Evolutionary conservation across 2,888 invertebrate species (phyloP), one percentile per base, ranked within the genome.

Genomic region (Coenonympha glycerion): DNA sequence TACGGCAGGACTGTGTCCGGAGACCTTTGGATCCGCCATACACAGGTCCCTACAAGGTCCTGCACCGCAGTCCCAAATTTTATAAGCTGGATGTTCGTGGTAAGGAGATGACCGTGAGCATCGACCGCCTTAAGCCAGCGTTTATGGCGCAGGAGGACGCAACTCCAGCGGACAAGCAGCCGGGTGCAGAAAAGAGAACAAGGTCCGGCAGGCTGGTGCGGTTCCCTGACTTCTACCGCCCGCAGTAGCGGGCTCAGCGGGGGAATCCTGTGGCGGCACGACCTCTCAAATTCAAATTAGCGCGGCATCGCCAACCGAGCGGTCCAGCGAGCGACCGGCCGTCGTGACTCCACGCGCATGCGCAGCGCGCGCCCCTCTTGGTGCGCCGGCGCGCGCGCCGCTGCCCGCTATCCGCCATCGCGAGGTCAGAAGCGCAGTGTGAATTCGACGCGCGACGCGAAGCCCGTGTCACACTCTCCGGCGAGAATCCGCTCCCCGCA

Each of bases 81-180:
- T 60, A 58, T 19, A 62, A 56, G 22, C 42, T 66, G 1, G 3
- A 24, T 3, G 19, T 59, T 0, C 56, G 56, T n/a, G 56, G 57
- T 11, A 60, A 58, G 34, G 15, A 8, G 1, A 53, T 53, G 4
- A 60, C 56, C 16, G 59, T 63, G 4, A 48, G 59, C 0, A 42
- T 60, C n/a, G 60, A 65, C 41, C 40, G 62, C 5, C 13, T 65
- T 0, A 63, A 63, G 52, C 65, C 62, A 4, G 61, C 61, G 9
- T 26, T 26, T n/a, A n/a, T 26, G n/a, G 26, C 26, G n/a, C 26
- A n/a, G 26, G 26, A 26, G 9, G 26, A 9, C n/a, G 26, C 26
- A 2, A 3, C n/a, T 3, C 26, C 26, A 26, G 1, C 9, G n/a
- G n/a, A n/a, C 26, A n/a, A 26, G 3, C 3, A n/a, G 26, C 26